Conservation (phyloP, 2,888 invertebrate genomes). For the Drosophila borborema region DNA sequence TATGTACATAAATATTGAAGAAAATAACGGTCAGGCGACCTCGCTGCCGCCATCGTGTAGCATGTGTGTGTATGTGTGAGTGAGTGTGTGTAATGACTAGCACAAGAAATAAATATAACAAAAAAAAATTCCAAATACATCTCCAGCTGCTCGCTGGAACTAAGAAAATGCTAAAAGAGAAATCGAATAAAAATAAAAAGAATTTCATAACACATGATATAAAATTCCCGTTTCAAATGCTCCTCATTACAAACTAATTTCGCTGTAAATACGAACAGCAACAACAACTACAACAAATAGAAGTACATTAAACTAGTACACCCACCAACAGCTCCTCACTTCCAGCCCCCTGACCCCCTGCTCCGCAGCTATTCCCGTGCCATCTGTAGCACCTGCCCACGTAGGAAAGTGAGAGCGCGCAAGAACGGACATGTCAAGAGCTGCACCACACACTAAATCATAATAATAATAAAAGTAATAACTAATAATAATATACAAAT, state of each 20-base stretch:
- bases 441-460: slow-evolving; percentile 5
- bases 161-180: slow-evolving; percentile 19
- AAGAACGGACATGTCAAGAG: slow-evolving; percentile 23
- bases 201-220: slow-evolving; percentile 23
- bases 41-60: slow-evolving; percentile 34
- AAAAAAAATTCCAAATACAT: slow-evolving; percentile 35
- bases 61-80: slow-evolving; percentile 19
- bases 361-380: background rate
- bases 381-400: slow-evolving; percentile 45
- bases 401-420: slow-evolving; percentile 28
- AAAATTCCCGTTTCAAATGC: slow-evolving; percentile 27
- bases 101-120: slow-evolving; percentile 73
- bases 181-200: slow-evolving; percentile 32
- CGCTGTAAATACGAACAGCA: slow-evolving; percentile 53
- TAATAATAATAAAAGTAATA: slow-evolving; percentile 25
- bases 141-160: slow-evolving; percentile 68
- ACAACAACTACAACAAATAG: slow-evolving; percentile 27
- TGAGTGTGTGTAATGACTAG: slow-evolving; percentile 68
- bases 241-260: slow-evolving; percentile 44
- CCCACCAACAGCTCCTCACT: background rate
- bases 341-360: background rate
- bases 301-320: slow-evolving; percentile 23
- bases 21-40: slow-evolving; percentile 58
- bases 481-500: slow-evolving; percentile 18
- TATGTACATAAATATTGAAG: slow-evolving; percentile 6